A percentile compares a stretch with the other conserved stretches of the same genome.
These are phyloP conservation scores for Pseudopleuronectes americanus DNA, from an alignment of 2,797 vertebrate species.

Conservation along the genomic window DNA sequence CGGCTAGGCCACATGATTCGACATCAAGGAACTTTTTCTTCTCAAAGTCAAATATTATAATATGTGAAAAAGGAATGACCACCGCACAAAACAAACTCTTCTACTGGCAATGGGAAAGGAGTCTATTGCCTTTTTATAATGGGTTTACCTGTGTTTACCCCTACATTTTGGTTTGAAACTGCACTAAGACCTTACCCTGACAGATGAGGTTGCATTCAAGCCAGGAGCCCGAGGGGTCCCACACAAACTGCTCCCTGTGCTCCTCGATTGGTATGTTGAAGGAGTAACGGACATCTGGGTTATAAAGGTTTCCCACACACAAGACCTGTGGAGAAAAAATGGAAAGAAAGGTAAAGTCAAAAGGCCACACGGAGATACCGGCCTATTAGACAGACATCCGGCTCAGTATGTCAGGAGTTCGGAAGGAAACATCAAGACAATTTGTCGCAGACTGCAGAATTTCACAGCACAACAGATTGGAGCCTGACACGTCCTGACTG, in stretches of 20 bases:
- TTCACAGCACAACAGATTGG: too few species aligned
- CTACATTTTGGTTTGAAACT: background rate
- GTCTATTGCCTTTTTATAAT: too few species aligned
- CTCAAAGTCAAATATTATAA: background rate
- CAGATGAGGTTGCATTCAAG: conserved; percentile 93
- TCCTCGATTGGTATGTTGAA: conserved; percentile 93
- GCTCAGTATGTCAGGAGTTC: background rate
- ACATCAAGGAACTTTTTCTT: background rate
- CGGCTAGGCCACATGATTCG: background rate
- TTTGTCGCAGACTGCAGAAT: too few species aligned
- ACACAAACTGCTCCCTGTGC: conserved; percentile 86
- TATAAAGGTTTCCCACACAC: conserved; percentile 96
- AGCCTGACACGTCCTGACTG: too few species aligned
- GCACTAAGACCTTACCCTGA: conserved; percentile 85
- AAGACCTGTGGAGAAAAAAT: conserved; percentile 86
- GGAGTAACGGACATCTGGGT: conserved; percentile 94
- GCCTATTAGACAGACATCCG: background rate
- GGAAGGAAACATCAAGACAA: background rate
- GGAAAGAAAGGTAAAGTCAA: conserved; percentile 25
- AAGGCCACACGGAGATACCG: conserved; percentile 4
- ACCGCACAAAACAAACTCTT: background rate
- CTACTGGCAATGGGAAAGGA: too few species aligned
- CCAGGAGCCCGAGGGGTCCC: conserved; percentile 93
- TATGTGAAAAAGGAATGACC: background rate
- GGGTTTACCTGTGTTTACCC: too few species aligned